A percentile compares a stretch with the other conserved stretches of the same genome.
Evolutionary conservation across 1,140 invertebrate genomes (phyloP).

Genomic region (Drosophila nigromelanica): DNA sequence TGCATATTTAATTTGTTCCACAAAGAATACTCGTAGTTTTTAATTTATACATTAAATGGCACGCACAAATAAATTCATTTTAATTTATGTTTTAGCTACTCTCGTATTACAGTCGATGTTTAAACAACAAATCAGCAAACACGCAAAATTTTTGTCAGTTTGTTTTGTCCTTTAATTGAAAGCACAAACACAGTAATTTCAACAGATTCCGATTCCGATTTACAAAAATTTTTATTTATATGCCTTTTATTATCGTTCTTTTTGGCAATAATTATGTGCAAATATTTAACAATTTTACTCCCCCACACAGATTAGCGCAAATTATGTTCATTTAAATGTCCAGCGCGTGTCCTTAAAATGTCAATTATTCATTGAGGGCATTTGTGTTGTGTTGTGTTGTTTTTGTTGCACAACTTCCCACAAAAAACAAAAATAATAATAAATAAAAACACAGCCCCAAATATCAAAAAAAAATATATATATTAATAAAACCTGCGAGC

Average conservation of each 20-base stretch:
- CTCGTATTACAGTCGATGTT: constrained; percentile 9
- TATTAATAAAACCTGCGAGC: constrained; percentile 58
- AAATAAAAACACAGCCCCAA: constrained; percentile 32
- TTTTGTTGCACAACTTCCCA: constrained; percentile 65
- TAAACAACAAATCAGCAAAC: constrained; percentile 13
- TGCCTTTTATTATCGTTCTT: constrained; percentile 22
- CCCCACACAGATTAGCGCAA: constrained; percentile 79
- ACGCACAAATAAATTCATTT: constrained; percentile 48
- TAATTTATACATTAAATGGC: constrained; percentile 38
- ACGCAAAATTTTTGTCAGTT: constrained; percentile 14
- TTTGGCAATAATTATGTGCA: constrained; percentile 49
- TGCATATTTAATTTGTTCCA: constrained; percentile 34
- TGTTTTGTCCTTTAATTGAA: constrained; percentile 41
- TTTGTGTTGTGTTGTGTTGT: constrained; percentile 68
- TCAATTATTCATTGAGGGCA: constrained; percentile 82
- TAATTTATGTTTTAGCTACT: constrained; percentile 38
- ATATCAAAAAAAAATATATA: constrained; percentile 14
- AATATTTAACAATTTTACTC: constrained; percentile 62
- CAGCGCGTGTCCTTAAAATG: constrained; percentile 77
- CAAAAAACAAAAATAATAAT: constrained; percentile 41
- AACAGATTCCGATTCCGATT: constrained; percentile 17
- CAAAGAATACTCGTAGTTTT: constrained; percentile 24
- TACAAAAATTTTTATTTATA: constrained; percentile 3
- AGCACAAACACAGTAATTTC: constrained; percentile 29
- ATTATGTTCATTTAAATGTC: constrained; percentile 83